These are phyloP conservation scores for Cherax quadricarinatus DNA, from an alignment of 1,140 invertebrate genomes.

Conservation along the genomic window DNA sequence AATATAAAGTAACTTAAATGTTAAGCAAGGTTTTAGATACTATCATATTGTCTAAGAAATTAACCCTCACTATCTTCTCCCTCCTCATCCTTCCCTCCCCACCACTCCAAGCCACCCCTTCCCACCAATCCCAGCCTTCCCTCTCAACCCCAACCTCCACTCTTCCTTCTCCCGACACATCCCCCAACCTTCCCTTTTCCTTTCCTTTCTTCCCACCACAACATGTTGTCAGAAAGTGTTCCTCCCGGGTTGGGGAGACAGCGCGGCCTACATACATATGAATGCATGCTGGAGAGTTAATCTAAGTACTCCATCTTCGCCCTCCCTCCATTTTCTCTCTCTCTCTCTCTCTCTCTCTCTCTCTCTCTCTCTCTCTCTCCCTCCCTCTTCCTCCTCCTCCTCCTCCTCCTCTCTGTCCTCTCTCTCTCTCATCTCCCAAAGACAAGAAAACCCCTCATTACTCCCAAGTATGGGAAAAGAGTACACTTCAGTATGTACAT, in stretches of 20 bases:
- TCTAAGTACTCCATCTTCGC: neutral
- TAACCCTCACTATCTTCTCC: no score
- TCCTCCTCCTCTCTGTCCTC: neutral
- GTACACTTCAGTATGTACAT: neutral
- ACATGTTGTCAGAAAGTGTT: neutral
- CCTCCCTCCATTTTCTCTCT: neutral
- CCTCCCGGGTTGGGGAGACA: no score
- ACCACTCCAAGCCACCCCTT: neutral
- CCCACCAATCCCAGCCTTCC: neutral
- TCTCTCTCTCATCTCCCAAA: neutral
- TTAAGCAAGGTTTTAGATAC: no score
- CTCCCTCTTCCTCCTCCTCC: neutral
- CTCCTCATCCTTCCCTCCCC: neutral
- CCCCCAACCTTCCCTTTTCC: neutral
- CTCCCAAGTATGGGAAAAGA: neutral
- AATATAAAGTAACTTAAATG: no score
- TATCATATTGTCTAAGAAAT: no score
- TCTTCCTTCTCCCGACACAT: neutral
- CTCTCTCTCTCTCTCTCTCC: neutral
- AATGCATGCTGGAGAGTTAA: neutral
- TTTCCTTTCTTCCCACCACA: neutral
- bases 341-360: slow-evolving; percentile 3
- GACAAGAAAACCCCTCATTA: neutral
- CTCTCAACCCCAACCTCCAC: neutral
- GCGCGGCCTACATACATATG: no score